Evolutionary conservation across 2,113 vertebrate genomes (phyloP).

Genomic region (Tor tambroides): DNA sequence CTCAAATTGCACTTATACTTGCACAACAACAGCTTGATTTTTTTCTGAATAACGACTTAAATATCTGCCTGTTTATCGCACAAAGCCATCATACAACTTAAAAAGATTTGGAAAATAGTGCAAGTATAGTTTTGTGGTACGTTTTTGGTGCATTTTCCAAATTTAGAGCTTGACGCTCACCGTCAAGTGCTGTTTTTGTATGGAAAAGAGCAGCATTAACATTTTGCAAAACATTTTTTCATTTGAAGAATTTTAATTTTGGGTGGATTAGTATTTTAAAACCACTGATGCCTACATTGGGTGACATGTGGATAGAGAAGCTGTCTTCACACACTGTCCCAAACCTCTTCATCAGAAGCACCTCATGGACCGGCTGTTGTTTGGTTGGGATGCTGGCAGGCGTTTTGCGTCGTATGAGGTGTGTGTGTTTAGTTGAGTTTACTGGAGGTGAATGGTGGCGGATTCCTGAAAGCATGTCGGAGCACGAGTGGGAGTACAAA

Average conservation of each 20-base stretch:
- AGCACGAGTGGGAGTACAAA: constrained; percentile 57
- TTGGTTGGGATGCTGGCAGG: constrained; percentile 5
- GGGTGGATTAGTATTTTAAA: not conserved
- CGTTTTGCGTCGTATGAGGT: not conserved
- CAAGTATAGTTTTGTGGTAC: not conserved
- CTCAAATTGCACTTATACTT: not conserved
- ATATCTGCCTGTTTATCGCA: not conserved
- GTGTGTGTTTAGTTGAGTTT: constrained; percentile 3
- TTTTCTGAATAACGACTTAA: not conserved
- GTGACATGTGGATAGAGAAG: not conserved
- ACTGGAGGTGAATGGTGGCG: constrained; percentile 43
- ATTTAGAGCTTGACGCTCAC: not conserved
- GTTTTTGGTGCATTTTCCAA: not conserved
- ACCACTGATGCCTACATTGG: not conserved
- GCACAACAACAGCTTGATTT: not conserved
- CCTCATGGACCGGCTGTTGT: not conserved
- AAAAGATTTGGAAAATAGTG: not conserved
- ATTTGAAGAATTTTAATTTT: not conserved
- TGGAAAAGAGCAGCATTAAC: not conserved
- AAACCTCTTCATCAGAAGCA: constrained; percentile 1
- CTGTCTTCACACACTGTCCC: not conserved
- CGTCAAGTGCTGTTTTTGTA: not conserved
- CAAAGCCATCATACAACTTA: not conserved
- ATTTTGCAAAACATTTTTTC: not conserved
- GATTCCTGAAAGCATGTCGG: constrained; percentile 65